phyloP scores from a whole-genome alignment of 2,888 invertebrate species.

The Perdita meconis region DNA sequence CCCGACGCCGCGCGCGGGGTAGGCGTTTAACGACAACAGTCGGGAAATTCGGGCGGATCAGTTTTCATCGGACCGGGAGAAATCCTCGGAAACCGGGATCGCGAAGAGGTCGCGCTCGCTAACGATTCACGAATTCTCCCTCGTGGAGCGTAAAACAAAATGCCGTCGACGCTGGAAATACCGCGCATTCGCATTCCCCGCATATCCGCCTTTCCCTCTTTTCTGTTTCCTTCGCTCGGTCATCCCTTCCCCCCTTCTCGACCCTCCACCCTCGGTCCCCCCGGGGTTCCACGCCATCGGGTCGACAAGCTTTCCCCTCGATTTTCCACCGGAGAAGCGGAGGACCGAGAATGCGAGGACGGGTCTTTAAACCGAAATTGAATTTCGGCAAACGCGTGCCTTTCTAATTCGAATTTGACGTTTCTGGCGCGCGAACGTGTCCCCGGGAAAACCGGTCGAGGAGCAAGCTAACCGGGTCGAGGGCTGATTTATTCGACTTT shows the following conservation, averaged over 20 bases:
- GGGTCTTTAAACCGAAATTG: conserved; percentile 63
- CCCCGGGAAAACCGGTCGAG: not conserved
- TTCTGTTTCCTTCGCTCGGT: conserved; percentile 33
- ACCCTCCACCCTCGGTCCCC: not conserved
- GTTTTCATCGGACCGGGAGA: not conserved
- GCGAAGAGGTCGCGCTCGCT: conserved; percentile 2
- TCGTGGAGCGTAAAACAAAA: conserved; percentile 47
- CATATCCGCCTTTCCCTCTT: conserved; percentile 35
- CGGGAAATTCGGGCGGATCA: conserved; percentile 11
- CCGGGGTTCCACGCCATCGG: not conserved
- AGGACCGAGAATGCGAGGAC: conserved; percentile 32
- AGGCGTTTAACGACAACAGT: not conserved
- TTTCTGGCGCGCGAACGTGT: conserved; percentile 25
- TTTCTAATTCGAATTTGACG: conserved; percentile 69
- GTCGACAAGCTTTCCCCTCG: conserved; percentile 5
- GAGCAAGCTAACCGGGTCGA: conserved; percentile 5
- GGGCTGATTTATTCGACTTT: conserved; percentile 41
- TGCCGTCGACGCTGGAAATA: conserved; percentile 43
- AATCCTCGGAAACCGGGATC: conserved; percentile 1
- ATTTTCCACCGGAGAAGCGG: conserved; percentile 9
- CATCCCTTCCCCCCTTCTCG: not conserved
- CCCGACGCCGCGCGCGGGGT: not conserved
- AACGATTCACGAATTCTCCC: conserved; percentile 50
- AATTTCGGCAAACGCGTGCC: conserved; percentile 61
- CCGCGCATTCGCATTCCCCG: conserved; percentile 48